These are phyloP conservation scores for Stenoptilia bipunctidactyla DNA, from an alignment of 2,888 invertebrate species.

Conservation along the genomic window DNA sequence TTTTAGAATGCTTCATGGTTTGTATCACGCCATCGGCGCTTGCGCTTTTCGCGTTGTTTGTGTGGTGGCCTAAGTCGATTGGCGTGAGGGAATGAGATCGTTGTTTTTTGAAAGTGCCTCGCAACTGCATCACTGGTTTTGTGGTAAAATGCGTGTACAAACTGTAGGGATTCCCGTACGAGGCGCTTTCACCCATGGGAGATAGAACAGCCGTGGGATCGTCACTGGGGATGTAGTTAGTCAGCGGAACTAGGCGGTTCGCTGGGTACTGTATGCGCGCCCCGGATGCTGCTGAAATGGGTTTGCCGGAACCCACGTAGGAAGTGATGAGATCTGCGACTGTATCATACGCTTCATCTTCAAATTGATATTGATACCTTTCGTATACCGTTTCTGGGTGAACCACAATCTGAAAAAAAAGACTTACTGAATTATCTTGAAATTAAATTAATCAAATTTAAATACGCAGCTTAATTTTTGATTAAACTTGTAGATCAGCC, in stretches of 20 bases:
- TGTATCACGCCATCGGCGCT: slow-evolving; percentile 79
- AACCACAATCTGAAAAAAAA: slow-evolving; percentile 77
- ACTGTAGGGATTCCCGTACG: slow-evolving; percentile 58
- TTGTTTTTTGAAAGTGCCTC: slow-evolving; percentile 67
- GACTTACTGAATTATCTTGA: too few species aligned
- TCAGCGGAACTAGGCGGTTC: slow-evolving; percentile 83
- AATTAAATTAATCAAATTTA: too few species aligned
- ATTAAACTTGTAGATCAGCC: too few species aligned
- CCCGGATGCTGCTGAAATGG: slow-evolving; percentile 90
- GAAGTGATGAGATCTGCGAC: slow-evolving; percentile 94
- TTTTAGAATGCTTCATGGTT: slow-evolving; percentile 43
- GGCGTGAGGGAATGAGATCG: slow-evolving; percentile 86
- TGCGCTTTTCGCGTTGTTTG: slow-evolving; percentile 72
- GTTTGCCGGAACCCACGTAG: slow-evolving; percentile 91
- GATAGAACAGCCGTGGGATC: slow-evolving; percentile 42
- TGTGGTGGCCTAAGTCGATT: slow-evolving; percentile 56
- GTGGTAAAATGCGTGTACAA: slow-evolving; percentile 58
- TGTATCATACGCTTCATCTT: slow-evolving; percentile 93
- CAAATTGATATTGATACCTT: slow-evolving; percentile 92
- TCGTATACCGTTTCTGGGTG: slow-evolving; percentile 94
- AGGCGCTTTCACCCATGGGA: slow-evolving; percentile 37
- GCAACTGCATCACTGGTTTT: slow-evolving; percentile 47
- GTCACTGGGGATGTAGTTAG: slow-evolving; percentile 71
- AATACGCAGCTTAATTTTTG: too few species aligned
- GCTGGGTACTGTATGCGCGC: slow-evolving; percentile 89